Conservation (phyloP, 30 jellyfish, hydroid and myxozoan species). For the Hydractinia symbiolongicarpus region DNA sequence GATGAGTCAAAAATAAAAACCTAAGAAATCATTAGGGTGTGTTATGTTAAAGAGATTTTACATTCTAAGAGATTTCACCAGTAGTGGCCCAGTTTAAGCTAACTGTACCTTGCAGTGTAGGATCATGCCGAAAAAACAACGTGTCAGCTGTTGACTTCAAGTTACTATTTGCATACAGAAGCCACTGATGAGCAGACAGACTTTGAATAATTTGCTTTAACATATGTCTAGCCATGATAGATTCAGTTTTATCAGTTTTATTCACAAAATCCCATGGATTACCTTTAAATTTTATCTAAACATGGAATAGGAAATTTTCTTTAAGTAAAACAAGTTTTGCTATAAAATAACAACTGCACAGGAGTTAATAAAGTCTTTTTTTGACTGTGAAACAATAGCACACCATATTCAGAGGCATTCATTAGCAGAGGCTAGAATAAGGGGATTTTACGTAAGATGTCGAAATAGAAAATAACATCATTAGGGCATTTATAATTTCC, state of each 20-base stretch:
- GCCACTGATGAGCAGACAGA: background rate
- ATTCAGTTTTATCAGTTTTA: background rate
- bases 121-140: constrained; percentile 2
- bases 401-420: too few relatives aligned
- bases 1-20: too few relatives aligned
- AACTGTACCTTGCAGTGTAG: background rate
- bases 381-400: too few relatives aligned
- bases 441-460: too few relatives aligned
- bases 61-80: too few relatives aligned
- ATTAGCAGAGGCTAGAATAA: too few relatives aligned
- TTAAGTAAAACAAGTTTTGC: background rate
- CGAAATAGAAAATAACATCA: too few relatives aligned
- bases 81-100: background rate
- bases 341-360: too few relatives aligned
- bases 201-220: background rate
- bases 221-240: constrained; percentile 2
- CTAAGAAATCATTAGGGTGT: too few relatives aligned
- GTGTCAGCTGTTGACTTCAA: constrained; percentile 10
- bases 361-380: too few relatives aligned
- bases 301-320: background rate
- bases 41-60: too few relatives aligned
- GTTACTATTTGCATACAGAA: background rate
- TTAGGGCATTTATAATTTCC: too few relatives aligned
- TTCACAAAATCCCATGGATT: constrained; percentile 5
- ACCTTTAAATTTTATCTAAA: background rate